These are phyloP conservation scores for Melanargia galathea DNA, from an alignment of 2,888 invertebrate genomes.

Conservation along the genomic window DNA sequence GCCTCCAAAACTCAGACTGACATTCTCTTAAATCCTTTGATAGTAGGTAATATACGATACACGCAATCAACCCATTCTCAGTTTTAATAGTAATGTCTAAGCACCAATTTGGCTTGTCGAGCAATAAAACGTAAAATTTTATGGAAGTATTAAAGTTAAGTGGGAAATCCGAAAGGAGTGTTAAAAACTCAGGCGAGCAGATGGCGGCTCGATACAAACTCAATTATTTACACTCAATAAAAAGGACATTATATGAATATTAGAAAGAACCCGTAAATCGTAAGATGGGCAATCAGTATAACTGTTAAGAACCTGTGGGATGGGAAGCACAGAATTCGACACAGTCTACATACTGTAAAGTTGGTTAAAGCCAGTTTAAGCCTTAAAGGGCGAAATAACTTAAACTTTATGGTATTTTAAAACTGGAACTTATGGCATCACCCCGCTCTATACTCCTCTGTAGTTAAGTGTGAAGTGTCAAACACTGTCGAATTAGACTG, in stretches of 20 bases:
- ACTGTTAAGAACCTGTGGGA: background rate
- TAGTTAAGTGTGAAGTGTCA: too few species aligned
- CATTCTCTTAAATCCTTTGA: slow-evolving; percentile 61
- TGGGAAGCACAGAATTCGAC: background rate
- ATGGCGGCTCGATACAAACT: slow-evolving; percentile 78
- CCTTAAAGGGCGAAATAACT: too few species aligned
- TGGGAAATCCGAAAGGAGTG: slow-evolving; percentile 80
- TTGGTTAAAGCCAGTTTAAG: too few species aligned
- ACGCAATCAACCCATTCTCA: slow-evolving; percentile 47
- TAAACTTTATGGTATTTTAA: too few species aligned
- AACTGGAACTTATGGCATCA: too few species aligned
- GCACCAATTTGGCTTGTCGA: slow-evolving; percentile 50
- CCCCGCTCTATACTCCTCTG: too few species aligned
- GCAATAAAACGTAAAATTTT: slow-evolving; percentile 68
- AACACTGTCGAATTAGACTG: too few species aligned
- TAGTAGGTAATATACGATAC: slow-evolving; percentile 65
- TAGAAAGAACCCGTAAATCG: slow-evolving; percentile 67
- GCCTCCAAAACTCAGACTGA: slow-evolving; percentile 55
- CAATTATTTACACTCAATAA: slow-evolving; percentile 82
- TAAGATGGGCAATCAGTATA: slow-evolving; percentile 9
- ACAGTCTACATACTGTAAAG: background rate
- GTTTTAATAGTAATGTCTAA: slow-evolving; percentile 50
- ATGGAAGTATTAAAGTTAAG: slow-evolving; percentile 79
- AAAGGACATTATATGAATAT: slow-evolving; percentile 79
- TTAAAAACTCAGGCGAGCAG: slow-evolving; percentile 69